Evolutionary conservation across 2,113 vertebrate genomes (phyloP).

Genomic region (Pollimyrus isidori): DNA sequence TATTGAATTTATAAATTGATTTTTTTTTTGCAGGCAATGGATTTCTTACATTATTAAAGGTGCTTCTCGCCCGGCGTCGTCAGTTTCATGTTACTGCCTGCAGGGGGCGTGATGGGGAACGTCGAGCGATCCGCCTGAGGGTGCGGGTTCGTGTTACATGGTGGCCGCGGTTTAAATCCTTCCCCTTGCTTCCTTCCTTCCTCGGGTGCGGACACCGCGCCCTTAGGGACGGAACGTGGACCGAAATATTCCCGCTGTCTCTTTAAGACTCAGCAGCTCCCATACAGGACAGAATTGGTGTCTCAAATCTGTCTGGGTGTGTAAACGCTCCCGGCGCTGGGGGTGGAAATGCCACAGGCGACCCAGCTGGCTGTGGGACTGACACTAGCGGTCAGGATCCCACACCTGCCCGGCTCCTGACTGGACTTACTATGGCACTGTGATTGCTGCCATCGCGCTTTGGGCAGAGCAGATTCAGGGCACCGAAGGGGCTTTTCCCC

Average conservation of each 20-base stretch:
- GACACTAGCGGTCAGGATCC: neutral
- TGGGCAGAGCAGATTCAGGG: neutral
- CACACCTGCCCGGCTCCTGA: neutral
- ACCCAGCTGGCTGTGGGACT: neutral
- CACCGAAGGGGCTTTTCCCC: neutral
- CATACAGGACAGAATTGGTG: neutral
- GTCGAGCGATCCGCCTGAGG: neutral
- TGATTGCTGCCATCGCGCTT: neutral
- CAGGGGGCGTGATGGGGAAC: neutral
- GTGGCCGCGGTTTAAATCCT: neutral
- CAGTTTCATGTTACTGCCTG: neutral
- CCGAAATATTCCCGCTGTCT: neutral
- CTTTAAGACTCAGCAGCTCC: neutral
- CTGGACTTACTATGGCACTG: neutral
- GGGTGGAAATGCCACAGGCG: neutral
- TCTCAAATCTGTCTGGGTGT: neutral
- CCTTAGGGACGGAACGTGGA: neutral
- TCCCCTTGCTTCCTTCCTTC: neutral
- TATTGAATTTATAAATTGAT: neutral
- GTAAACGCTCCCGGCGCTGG: neutral
- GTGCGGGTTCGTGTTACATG: neutral
- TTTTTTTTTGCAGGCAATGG: neutral
- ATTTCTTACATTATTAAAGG: neutral
- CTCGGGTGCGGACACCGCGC: neutral
- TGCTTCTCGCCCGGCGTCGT: neutral